Percentiles rank a stretch among this genome's conserved stretches.
Conservation (phyloP, 23 tunicate genomes). For the Trididemnum clinides region DNA sequence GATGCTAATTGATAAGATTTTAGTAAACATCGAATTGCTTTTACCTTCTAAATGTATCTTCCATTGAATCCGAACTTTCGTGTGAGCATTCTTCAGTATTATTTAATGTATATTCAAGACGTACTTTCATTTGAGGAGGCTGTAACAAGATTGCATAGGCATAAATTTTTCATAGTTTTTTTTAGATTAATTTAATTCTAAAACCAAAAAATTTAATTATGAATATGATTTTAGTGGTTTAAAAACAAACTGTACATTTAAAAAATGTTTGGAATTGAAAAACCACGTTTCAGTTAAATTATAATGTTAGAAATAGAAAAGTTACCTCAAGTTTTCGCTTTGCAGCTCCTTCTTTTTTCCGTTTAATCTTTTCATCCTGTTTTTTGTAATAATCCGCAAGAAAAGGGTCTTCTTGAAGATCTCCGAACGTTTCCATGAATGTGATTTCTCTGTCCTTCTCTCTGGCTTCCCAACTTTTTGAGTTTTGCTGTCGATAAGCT, state of each 20-base stretch:
- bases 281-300: too few species aligned
- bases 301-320: too few species aligned
- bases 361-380: neutral
- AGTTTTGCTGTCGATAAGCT: neutral
- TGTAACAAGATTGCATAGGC: neutral
- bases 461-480: neutral
- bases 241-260: too few species aligned
- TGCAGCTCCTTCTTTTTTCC: constrained; percentile 9
- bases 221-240: too few species aligned
- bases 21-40: neutral
- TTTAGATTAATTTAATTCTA: too few species aligned
- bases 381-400: constrained; percentile 5
- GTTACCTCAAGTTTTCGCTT: constrained; percentile 20
- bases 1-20: too few species aligned
- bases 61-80: neutral
- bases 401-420: constrained; percentile 15
- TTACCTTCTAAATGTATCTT: neutral
- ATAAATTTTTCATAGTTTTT: neutral
- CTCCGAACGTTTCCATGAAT: neutral
- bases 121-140: neutral
- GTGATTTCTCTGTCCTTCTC: constrained; percentile 5
- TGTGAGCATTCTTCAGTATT: neutral
- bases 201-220: too few species aligned
- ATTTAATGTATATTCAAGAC: neutral
- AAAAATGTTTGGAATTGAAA: too few species aligned